Evolutionary conservation across 2,797 vertebrate species (phyloP).

Genomic region (Enteromius treurensis): DNA sequence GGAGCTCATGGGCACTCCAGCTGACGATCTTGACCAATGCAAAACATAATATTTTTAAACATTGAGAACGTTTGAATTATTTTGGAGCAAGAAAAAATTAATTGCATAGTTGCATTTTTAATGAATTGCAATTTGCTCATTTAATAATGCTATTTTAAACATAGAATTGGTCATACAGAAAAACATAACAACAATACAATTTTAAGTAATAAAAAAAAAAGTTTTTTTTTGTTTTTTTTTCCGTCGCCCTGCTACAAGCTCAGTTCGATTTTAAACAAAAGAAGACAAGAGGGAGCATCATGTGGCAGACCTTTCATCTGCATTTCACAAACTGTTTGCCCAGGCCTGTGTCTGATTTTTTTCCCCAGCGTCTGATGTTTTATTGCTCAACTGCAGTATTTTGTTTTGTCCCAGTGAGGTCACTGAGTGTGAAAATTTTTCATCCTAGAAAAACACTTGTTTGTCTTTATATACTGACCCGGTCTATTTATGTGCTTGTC

Average conservation of each 20-base stretch:
- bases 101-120: background rate
- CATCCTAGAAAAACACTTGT: background rate
- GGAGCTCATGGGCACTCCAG: no score
- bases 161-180: background rate
- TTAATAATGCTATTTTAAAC: background rate
- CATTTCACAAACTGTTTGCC: conserved; percentile 44
- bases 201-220: no score
- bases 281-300: conserved; percentile 12
- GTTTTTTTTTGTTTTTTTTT: background rate
- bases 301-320: conserved; percentile 46
- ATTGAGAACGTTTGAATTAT: background rate
- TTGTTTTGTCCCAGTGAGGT: conserved; percentile 35
- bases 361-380: conserved; percentile 24
- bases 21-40: background rate
- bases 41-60: background rate
- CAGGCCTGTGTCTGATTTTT: conserved; percentile 1
- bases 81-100: background rate
- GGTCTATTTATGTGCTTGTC: background rate
- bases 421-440: conserved; percentile 23
- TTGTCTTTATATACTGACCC: background rate
- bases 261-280: background rate
- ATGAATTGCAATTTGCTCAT: no score
- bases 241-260: background rate
- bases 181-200: background rate
- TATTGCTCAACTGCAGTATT: conserved; percentile 49